Percentiles rank a stretch among this genome's conserved stretches.
phyloP scores from a whole-genome alignment of 1,140 invertebrate species.

The Aricia agestis region DNA sequence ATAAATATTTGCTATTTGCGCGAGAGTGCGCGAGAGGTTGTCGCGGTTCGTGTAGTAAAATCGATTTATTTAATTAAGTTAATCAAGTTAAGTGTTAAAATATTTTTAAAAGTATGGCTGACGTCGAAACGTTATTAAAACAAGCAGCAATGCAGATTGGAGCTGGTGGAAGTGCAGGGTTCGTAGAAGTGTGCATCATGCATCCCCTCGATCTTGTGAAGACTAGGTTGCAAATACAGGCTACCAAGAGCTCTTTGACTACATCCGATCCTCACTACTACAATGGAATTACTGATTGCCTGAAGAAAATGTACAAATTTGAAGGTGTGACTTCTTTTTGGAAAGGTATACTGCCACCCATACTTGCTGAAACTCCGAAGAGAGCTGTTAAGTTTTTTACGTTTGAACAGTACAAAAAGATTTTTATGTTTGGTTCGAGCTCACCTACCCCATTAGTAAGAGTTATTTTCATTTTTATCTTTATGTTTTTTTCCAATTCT shows the following conservation, averaged over 20 bases:
- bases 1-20: not conserved
- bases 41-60: not conserved
- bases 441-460: conserved; percentile 84
- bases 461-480: conserved; percentile 34
- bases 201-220: conserved; percentile 95
- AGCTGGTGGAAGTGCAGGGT: conserved; percentile 93
- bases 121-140: conserved; percentile 77
- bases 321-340: conserved; percentile 91
- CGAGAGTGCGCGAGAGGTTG: not conserved
- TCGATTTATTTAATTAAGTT: not conserved
- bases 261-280: conserved; percentile 81
- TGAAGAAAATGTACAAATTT: conserved; percentile 89
- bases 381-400: conserved; percentile 95
- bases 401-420: conserved; percentile 93
- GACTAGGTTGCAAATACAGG: conserved; percentile 78
- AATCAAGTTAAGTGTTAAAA: conserved; percentile 1
- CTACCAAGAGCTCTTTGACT: conserved; percentile 52
- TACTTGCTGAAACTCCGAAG: conserved; percentile 96
- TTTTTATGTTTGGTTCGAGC: conserved; percentile 86
- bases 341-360: conserved; percentile 94
- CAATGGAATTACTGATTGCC: conserved; percentile 89
- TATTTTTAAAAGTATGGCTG: conserved; percentile 45
- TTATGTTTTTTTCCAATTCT: not conserved
- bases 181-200: conserved; percentile 97
- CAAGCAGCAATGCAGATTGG: conserved; percentile 89